A percentile compares a stretch with the other conserved stretches of the same genome.
Conservation (phyloP, 2,113 vertebrate species). For the Arizona elegans region DNA sequence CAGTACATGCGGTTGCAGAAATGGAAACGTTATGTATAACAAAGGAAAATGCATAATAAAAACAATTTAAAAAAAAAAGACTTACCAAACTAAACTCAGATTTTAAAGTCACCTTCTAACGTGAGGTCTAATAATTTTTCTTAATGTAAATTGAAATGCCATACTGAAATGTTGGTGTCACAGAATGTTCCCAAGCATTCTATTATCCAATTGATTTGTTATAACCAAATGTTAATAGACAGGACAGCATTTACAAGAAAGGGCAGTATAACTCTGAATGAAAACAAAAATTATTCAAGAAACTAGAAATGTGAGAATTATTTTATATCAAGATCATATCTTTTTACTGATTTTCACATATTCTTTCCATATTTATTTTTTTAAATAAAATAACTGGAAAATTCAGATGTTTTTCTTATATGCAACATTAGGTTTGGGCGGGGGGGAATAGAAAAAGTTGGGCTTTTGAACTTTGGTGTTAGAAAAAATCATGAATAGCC, state of each 20-base stretch:
- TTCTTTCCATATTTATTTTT: not conserved
- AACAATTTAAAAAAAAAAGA: too few relatives aligned
- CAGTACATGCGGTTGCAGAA: too few relatives aligned
- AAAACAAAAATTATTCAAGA: not conserved
- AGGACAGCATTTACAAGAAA: not conserved
- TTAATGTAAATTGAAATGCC: not conserved
- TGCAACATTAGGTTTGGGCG: not conserved
- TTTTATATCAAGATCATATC: not conserved
- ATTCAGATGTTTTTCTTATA: not conserved
- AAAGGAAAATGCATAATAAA: too few relatives aligned
- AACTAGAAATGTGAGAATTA: not conserved
- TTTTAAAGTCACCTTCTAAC: too few relatives aligned
- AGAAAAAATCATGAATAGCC: not conserved
- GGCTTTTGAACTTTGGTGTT: not conserved
- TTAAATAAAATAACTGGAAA: not conserved
- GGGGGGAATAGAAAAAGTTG: not conserved
- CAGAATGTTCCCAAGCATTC: not conserved
- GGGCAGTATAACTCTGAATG: not conserved
- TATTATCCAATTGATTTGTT: not conserved
- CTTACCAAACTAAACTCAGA: too few relatives aligned
- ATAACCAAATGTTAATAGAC: not conserved
- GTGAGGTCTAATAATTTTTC: too few relatives aligned
- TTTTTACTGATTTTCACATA: not conserved
- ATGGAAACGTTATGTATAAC: too few relatives aligned
- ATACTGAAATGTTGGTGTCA: not conserved